These are phyloP conservation scores for Lasius platythorax DNA, from an alignment of 2,888 invertebrate genomes.

Conservation along the genomic window DNA sequence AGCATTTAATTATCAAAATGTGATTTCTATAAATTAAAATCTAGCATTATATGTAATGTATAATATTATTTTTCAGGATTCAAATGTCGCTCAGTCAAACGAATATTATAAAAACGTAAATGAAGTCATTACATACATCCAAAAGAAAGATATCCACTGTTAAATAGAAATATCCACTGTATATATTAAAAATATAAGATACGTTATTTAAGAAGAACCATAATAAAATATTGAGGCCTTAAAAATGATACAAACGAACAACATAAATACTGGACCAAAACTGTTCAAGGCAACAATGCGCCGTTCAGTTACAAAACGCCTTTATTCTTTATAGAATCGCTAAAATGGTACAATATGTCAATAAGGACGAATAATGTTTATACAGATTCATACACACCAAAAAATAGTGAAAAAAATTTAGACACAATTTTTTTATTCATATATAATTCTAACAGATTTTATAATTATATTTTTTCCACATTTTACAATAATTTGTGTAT, in stretches of 20 bases:
- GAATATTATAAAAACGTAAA: slow-evolving; percentile 78
- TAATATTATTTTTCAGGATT: slow-evolving; percentile 62
- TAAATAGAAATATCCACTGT: not conserved
- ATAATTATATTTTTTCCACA: slow-evolving; percentile 39
- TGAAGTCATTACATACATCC: slow-evolving; percentile 75
- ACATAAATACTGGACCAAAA: not conserved
- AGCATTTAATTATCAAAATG: not conserved
- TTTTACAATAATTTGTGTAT: slow-evolving; percentile 63
- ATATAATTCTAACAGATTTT: slow-evolving; percentile 44
- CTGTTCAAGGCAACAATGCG: not conserved
- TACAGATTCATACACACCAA: not conserved
- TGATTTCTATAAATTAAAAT: not conserved
- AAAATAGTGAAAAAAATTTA: slow-evolving; percentile 15
- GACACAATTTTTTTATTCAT: slow-evolving; percentile 34
- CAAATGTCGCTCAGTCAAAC: slow-evolving; percentile 63
- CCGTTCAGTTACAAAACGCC: not conserved
- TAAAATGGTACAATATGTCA: not conserved
- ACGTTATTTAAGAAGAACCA: not conserved
- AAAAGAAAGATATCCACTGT: slow-evolving; percentile 62
- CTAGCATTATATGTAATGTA: not conserved
- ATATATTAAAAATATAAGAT: not conserved
- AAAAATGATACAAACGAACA: not conserved
- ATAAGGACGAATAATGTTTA: not conserved
- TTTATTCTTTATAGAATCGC: not conserved
- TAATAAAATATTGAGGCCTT: not conserved